Conservation (phyloP, 1,140 invertebrate species). For the Philotrypesis tridentata region DNA sequence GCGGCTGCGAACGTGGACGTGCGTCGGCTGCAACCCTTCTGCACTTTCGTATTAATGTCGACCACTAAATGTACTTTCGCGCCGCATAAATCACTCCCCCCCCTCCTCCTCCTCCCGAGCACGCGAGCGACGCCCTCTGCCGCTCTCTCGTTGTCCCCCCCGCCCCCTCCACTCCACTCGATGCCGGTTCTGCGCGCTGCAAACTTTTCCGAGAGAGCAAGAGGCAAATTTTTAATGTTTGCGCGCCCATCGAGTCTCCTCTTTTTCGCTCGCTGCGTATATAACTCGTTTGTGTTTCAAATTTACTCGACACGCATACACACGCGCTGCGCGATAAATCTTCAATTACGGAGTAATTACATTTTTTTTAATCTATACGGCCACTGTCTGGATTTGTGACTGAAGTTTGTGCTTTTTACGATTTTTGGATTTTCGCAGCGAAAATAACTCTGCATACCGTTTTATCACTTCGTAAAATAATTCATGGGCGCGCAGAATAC, state of each 20-base stretch:
- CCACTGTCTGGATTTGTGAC: too few relatives aligned
- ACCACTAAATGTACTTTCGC: constrained; percentile 24
- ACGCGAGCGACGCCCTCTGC: not conserved
- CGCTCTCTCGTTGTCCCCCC: not conserved
- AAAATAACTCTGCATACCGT: too few relatives aligned
- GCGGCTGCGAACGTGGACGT: not conserved
- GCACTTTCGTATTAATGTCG: constrained; percentile 30
- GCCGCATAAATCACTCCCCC: constrained; percentile 35
- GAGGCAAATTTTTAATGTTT: constrained; percentile 15
- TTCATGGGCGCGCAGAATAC: too few relatives aligned
- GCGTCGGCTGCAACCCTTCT: constrained; percentile 14
- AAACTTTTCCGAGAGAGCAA: not conserved
- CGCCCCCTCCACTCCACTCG: too few relatives aligned
- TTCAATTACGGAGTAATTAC: not conserved
- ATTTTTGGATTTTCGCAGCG: too few relatives aligned
- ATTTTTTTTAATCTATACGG: too few relatives aligned
- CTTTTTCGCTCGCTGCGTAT: not conserved
- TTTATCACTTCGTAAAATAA: too few relatives aligned
- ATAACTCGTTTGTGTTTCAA: not conserved
- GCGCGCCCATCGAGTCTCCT: not conserved
- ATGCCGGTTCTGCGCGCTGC: not conserved
- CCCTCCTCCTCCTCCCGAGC: not conserved
- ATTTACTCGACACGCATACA: not conserved
- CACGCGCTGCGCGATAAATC: not conserved
- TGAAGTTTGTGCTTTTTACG: too few relatives aligned